A percentile compares a stretch with the other conserved stretches of the same genome.
These are phyloP conservation scores for Phaethon lepturus DNA, from an alignment of 2,113 vertebrate genomes.

Conservation along the genomic window DNA sequence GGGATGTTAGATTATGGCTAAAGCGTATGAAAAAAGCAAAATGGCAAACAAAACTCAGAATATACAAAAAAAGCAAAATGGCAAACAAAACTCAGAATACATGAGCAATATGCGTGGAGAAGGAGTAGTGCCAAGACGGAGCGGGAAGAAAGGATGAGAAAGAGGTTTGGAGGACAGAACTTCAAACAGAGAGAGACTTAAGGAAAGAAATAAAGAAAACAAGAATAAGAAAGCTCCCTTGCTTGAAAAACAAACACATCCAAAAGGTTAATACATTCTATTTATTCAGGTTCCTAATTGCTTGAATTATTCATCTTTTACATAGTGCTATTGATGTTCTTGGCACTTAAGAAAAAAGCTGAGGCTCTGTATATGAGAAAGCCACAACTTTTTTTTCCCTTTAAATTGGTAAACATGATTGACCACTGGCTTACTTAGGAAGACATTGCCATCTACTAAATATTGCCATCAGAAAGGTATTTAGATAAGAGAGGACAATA, in stretches of 20 bases:
- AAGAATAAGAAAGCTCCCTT: neutral
- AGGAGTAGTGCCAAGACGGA: neutral
- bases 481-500: neutral
- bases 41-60: neutral
- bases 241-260: neutral
- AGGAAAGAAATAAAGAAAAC: neutral
- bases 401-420: neutral
- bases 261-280: neutral
- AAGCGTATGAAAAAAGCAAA: neutral
- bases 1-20: neutral
- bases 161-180: neutral
- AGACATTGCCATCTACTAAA: neutral
- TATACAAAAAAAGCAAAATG: neutral
- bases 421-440: neutral
- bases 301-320: neutral
- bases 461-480: neutral
- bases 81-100: neutral
- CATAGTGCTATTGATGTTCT: neutral
- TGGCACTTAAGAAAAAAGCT: neutral
- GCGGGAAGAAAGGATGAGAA: neutral
- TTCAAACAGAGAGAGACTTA: neutral
- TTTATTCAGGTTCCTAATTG: neutral
- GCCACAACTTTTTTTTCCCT: neutral
- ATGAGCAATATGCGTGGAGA: neutral
- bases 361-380: neutral